Base-by-base conservation (phyloP, 2,797 vertebrate genomes). In the Pseudocheirus occidentalis region DNA sequence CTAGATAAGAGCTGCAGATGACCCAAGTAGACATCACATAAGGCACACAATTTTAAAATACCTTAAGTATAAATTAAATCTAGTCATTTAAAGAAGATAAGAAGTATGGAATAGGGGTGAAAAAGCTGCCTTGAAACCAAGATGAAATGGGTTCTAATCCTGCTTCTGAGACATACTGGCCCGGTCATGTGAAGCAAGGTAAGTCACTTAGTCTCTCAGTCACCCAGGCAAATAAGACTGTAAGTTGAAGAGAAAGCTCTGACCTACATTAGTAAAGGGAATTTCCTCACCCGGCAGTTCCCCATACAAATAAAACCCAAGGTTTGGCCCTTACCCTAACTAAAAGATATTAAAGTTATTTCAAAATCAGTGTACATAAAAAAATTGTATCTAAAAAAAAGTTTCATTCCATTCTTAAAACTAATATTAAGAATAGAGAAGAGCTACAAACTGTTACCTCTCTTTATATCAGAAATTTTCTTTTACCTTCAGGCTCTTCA, bases 401-500 rank as follows among this genome's bases (percentile, higher is more conserved):
- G 9, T 54, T 73, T 90, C 55, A 59, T 90, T 90, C n/a, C n/a
- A 40, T 73, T 21, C 40, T 87, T 55, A 90, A 92, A 93, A 90
- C 31, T 2, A 18, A 95, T 5, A 31, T 92, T 16, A 95, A 95
- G 55, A 94, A 95, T 53, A 95, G 87, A 55, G 62, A 0, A 90
- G 29, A 5, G 10, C 57, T 58, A 93, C 62, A 94, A 16, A 31
- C 90, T 40, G 90, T 91, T 53, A 93, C 93, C 21, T 62, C 34
- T 50, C 93, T 91, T 52, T 73, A 28, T 27, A 94, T 34, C 53
- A 92, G 92, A 94, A 90, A 93, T 92, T 28, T 87, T 92, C 96
- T 95, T 97, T 99, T 99, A 99, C 99, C 99, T 99, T 99, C 57
- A 99, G 98, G 98, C 99, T 99, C 98, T 99, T 99, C 96, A 99